phyloP scores from a whole-genome alignment of 2,797 vertebrate species.

The Artibeus jamaicensis region DNA sequence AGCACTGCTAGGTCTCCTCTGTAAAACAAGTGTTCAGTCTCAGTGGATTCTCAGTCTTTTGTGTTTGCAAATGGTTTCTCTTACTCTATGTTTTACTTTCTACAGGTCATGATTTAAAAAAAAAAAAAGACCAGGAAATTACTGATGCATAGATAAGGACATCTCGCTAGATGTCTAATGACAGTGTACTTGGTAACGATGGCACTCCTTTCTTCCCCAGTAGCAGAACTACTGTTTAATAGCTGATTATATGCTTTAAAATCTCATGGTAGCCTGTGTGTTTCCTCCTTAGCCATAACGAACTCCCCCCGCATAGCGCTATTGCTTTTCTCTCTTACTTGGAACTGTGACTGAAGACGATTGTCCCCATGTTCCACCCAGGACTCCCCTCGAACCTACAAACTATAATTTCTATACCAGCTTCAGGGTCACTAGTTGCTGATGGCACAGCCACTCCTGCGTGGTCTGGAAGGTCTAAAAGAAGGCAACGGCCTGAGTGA shows the following conservation, averaged over 20 bases:
- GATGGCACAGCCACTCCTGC: constrained; percentile 72
- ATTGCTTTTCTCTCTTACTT: background rate
- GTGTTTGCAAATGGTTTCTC: background rate
- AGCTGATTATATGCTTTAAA: background rate
- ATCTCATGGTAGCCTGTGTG: background rate
- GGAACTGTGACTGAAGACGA: background rate
- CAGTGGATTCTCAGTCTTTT: background rate
- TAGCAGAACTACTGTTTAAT: background rate
- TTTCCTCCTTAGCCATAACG: background rate
- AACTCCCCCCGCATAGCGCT: background rate
- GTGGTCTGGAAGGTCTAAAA: constrained; percentile 77
- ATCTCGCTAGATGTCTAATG: background rate
- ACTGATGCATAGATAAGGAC: background rate
- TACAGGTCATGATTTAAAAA: background rate
- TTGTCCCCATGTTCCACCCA: background rate
- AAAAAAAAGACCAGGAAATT: background rate
- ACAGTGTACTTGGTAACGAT: background rate
- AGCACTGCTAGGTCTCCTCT: background rate
- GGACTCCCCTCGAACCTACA: background rate
- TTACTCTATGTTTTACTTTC: background rate
- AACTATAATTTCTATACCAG: constrained; percentile 61
- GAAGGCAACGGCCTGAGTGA: constrained; percentile 77
- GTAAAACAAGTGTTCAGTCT: background rate
- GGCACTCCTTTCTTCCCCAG: background rate
- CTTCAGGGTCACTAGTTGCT: constrained; percentile 75